Evolutionary conservation across 1,140 invertebrate species (phyloP), one percentile per base, ranked within the genome.

Genomic region (Drosophila suzukii): DNA sequence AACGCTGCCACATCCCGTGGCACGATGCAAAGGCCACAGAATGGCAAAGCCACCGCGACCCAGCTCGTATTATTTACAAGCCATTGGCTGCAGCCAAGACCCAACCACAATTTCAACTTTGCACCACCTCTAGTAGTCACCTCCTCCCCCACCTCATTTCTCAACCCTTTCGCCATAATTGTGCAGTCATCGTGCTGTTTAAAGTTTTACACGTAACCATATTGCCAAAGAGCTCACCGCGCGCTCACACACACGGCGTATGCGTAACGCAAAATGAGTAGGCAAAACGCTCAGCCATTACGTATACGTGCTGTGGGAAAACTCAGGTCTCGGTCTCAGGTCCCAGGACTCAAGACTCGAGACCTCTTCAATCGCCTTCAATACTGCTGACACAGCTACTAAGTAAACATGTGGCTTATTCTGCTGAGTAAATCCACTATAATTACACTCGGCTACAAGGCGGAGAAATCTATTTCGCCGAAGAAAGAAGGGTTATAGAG

Each of bases 51-150:
- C 62, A 76, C 47, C 67, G 61, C 65, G 56, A 75, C 74, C 70
- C 62, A 53, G 65, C 47, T 51, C 56, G 58, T 78, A 84, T 84
- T 89, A 84, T 84, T 89, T 89, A 84, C 84, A 82, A 84, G 57
- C 84, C 84, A 89, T 89, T 84, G 84, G 84, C 58, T 84, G 62
- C 84, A 71, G 65, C 53, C 65, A 80, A 71, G 50, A 71, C 65
- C 56, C 58, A 70, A 53, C 67, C 80, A 66, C 63, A 55, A 60
- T 58, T 75, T 76, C 55, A 65, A 39, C 47, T 57, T 57, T 49
- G 34, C 65, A 17, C 7, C 43, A 57, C 13, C 6, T 1, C 15
- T 38, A 34, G 30, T 7, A 30, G 24, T 39, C 20, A 49, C 47
- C 32, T 12, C 8, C 17, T 1, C 51, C 20, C 47, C 67, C 24